Evolutionary conservation across 2,888 invertebrate genomes (phyloP).

Genomic region (Drosophila putrida): DNA sequence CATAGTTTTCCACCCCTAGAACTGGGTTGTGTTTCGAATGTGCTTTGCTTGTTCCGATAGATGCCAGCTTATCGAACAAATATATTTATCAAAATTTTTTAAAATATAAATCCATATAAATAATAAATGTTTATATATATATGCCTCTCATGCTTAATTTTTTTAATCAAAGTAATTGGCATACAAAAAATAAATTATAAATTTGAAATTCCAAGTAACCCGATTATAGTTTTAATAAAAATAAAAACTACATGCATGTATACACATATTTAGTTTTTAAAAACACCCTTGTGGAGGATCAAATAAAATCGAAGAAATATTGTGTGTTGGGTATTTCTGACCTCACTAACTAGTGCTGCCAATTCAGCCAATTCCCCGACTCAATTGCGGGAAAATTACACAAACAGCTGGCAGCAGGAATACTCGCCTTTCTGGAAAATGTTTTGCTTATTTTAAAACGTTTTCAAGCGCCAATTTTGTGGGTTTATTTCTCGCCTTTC

Average conservation of each 20-base stretch:
- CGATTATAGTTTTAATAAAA: not conserved
- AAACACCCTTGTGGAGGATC: conserved; percentile 50
- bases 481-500: too few relatives aligned
- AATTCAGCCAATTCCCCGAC: too few relatives aligned
- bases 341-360: conserved; percentile 55
- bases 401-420: too few relatives aligned
- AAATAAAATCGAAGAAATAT: conserved; percentile 54
- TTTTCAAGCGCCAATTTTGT: too few relatives aligned
- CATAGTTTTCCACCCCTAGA: not conserved
- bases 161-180: not conserved
- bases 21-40: not conserved
- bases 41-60: not conserved
- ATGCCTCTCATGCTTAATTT: not conserved
- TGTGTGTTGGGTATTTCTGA: conserved; percentile 69
- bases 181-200: not conserved
- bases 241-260: not conserved
- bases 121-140: not conserved
- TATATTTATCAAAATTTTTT: not conserved
- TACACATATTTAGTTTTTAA: conserved; percentile 16
- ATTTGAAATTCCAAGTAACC: not conserved
- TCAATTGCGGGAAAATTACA: too few relatives aligned
- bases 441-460: too few relatives aligned
- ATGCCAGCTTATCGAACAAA: not conserved
- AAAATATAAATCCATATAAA: not conserved
- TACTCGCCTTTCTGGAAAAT: too few relatives aligned